Conservation (phyloP, 2,113 vertebrate genomes). For the Corydoras maculifer region DNA sequence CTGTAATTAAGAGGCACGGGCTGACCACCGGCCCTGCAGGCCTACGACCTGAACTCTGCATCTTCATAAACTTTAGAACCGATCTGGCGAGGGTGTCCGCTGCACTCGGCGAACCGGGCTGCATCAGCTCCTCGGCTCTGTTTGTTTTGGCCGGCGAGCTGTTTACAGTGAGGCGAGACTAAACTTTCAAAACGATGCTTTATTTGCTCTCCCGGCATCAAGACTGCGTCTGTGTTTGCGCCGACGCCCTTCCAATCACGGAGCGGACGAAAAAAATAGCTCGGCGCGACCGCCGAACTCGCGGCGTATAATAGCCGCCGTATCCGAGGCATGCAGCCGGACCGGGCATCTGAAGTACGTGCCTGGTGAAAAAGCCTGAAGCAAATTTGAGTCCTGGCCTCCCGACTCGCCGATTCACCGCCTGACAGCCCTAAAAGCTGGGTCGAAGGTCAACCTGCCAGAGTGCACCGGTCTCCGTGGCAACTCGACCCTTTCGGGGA, state of each 20-base stretch:
- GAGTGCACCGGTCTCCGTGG: slow-evolving; percentile 65
- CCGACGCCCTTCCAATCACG: background rate
- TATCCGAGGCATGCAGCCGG: slow-evolving; percentile 37
- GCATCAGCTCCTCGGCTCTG: slow-evolving; percentile 19
- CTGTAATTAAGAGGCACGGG: background rate
- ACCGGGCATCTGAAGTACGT: slow-evolving; percentile 51
- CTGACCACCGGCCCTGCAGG: slow-evolving; percentile 12
- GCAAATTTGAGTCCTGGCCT: slow-evolving; percentile 68
- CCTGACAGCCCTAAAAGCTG: slow-evolving; percentile 56
- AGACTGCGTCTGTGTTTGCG: background rate
- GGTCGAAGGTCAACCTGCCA: slow-evolving; percentile 75
- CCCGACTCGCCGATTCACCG: slow-evolving; percentile 64
- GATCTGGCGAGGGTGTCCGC: too few species aligned
- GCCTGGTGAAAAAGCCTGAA: background rate
- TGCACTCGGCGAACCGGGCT: background rate
- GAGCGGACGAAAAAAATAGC: background rate
- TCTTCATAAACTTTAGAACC: background rate
- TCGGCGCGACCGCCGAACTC: background rate
- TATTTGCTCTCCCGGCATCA: slow-evolving; percentile 16
- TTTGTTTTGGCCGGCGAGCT: slow-evolving; percentile 31
- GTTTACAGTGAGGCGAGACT: slow-evolving; percentile 33
- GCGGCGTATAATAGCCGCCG: background rate
- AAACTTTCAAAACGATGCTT: slow-evolving; percentile 19
- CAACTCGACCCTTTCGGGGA: slow-evolving; percentile 66
- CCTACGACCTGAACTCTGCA: background rate